A percentile compares a stretch with the other conserved stretches of the same genome.
Evolutionary conservation across 64 coral and sea anemone species (phyloP).

Genomic region (Exaiptasia diaphana): DNA sequence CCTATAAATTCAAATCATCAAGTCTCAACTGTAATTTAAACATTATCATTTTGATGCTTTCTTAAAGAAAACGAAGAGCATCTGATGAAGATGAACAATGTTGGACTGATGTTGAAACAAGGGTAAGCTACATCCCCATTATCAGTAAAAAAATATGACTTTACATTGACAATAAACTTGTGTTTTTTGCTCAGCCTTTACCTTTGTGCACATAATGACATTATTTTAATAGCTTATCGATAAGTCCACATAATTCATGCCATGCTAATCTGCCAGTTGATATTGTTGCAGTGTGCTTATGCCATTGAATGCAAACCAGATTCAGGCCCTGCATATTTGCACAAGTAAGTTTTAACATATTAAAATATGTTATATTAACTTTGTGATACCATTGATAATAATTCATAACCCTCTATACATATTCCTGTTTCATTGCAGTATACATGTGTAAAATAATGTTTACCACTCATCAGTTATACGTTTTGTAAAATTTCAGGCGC

Average conservation of each 20-base stretch:
- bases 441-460: neutral
- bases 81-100: constrained; percentile 51
- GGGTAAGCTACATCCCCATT: neutral
- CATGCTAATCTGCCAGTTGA: neutral
- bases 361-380: no score
- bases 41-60: no score
- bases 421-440: no score
- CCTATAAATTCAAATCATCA: no score
- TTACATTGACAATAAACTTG: neutral
- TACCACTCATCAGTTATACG: neutral
- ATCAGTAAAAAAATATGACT: neutral
- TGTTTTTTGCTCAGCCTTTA: neutral
- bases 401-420: no score
- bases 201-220: neutral
- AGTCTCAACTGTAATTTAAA: no score
- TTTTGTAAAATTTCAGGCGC: neutral
- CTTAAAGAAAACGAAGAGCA: constrained; percentile 26
- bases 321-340: constrained; percentile 2
- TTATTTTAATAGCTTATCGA: neutral
- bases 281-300: constrained; percentile 31
- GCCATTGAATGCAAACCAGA: constrained; percentile 52
- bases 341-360: constrained; percentile 43
- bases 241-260: neutral
- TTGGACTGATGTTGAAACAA: constrained; percentile 65
- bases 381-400: no score